Percentiles rank a stretch among this genome's conserved stretches.
Conservation (phyloP, 2,113 vertebrate genomes). For the Ctenodactylus gundi region DNA sequence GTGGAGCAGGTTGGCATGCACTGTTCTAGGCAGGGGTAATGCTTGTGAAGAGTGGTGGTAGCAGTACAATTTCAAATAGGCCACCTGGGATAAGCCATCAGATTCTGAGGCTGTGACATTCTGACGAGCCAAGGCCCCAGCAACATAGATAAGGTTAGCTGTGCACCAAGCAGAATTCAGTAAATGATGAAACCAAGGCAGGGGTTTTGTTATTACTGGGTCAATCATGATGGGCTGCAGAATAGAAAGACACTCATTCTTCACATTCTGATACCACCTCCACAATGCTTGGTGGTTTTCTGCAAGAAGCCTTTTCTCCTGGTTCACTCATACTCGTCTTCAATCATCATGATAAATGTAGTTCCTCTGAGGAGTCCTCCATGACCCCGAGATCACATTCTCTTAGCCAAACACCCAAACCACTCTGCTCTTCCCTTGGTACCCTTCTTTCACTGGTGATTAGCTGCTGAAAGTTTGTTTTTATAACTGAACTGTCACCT, state of each 20-base stretch:
- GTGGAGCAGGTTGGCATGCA: background rate
- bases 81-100: background rate
- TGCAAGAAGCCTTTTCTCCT: background rate
- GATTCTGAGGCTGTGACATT: background rate
- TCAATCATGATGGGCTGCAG: background rate
- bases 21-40: background rate
- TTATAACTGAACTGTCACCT: background rate
- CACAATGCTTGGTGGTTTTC: background rate
- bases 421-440: background rate
- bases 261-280: background rate
- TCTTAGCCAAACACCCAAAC: background rate
- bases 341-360: background rate
- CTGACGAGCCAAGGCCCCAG: no score
- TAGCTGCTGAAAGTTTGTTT: background rate
- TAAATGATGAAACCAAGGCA: background rate
- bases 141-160: background rate
- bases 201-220: background rate
- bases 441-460: background rate
- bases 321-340: background rate
- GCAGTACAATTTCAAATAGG: background rate
- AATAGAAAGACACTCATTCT: background rate
- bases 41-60: background rate
- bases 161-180: background rate
- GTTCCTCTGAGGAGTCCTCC: background rate
- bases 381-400: background rate